Evolutionary conservation across 2,797 vertebrate species (phyloP).

Genomic region (Myotis pilosus): DNA sequence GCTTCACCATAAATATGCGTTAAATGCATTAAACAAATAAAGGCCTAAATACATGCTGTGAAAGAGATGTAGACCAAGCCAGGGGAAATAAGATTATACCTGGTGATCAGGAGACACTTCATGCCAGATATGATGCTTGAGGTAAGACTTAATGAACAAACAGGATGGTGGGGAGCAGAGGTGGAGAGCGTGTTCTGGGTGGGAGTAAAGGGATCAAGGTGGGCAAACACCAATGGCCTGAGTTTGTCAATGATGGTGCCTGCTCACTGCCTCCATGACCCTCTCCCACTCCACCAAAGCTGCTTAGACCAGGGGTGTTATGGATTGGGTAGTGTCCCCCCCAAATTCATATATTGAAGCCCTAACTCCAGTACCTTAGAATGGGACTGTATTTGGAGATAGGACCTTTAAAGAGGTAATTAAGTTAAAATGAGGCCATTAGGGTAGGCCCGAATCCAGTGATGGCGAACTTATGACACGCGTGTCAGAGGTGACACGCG

Average conservation of each 20-base stretch:
- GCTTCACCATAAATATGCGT: neutral
- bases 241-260: neutral
- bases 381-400: neutral
- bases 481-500: too few relatives aligned
- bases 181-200: accelerated
- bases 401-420: neutral
- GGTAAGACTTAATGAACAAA: neutral
- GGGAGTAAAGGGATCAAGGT: neutral
- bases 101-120: neutral
- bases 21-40: neutral
- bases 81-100: neutral
- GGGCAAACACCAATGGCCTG: neutral
- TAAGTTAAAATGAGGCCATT: neutral
- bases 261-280: neutral
- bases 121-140: neutral
- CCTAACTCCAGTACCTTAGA: neutral
- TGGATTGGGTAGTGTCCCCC: neutral
- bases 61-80: neutral
- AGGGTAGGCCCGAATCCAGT: neutral
- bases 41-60: neutral
- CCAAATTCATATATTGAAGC: neutral
- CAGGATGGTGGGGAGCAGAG: accelerated
- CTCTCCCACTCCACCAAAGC: neutral
- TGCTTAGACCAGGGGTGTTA: neutral
- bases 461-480: too few relatives aligned